Base-by-base conservation (phyloP, 2,888 invertebrate species). In the Plemyria rubiginata region DNA sequence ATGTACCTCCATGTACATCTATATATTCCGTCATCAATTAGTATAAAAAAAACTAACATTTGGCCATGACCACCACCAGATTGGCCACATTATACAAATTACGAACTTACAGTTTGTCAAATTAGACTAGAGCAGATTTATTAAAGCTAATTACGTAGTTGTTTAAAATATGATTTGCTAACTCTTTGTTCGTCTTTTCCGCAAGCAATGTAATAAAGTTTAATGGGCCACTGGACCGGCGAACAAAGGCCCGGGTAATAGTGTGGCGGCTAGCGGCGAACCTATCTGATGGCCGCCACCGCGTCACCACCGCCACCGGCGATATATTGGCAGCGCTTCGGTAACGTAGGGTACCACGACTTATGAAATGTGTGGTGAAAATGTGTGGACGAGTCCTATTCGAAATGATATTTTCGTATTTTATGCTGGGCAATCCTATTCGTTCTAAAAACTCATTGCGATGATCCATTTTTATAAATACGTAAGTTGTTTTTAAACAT, bases 191-290 rank as follows among this genome's bases (percentile, higher is more conserved):
- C 55, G 55, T 62, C 48, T 54, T 43, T 62, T 52, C 52, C 51
- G 51, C 46, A 58, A 57, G 65, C 61, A 52, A 60, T 62, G 67
- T 71, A 72, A 78, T 77, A 75, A 73, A 73, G 68, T 67, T 70
- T 74, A 74, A 76, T 78, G 71, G 73, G 62, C 66, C 60, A 71
- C 70, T 77, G 77, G 76, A 50, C 36, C 32, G 32, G 75, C 60
- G 78, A 85, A 89, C 90, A 90, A 89, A 82, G 81, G 87, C 82
- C 81, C 72, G 77, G 16, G 75, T 86, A 82, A 88, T 85, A 81
- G 83, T 82, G 81, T 84, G 80, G 82, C 81, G 79, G 70, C 65
- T 84, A 80, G 82, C 81, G 79, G 70, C 65, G 68, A 81, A 82
- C 81, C 87, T 88, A 90, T 90, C 89, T 80, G 87, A 87, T 90